Percentiles rank a stretch among this genome's conserved stretches.
Evolutionary conservation across 2,113 vertebrate species (phyloP).

Genomic region (Miniopterus natalensis): DNA sequence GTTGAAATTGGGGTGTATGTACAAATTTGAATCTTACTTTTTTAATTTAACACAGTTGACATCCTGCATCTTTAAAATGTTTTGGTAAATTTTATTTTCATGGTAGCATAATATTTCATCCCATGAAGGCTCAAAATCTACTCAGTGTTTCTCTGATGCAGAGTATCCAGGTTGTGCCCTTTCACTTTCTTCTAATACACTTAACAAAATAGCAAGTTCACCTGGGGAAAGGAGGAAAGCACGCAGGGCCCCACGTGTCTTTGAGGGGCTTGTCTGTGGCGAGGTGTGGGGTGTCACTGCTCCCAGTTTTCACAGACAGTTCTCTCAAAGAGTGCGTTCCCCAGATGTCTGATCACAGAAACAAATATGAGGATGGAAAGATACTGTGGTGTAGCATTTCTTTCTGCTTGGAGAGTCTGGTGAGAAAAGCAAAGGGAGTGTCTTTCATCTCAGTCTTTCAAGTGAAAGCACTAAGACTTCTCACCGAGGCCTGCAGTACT

Average conservation of each 20-base stretch:
- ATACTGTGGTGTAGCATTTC: neutral
- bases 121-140: neutral
- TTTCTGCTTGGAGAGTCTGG: neutral
- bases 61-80: neutral
- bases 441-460: neutral
- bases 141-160: neutral
- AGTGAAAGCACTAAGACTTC: neutral
- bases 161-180: neutral
- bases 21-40: neutral
- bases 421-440: neutral
- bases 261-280: neutral
- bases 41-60: neutral
- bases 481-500: neutral
- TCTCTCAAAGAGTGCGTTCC: neutral
- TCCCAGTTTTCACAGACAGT: neutral
- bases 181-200: neutral
- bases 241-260: neutral
- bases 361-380: neutral
- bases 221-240: neutral
- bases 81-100: neutral
- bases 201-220: neutral
- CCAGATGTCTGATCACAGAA: neutral
- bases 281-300: neutral
- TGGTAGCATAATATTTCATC: neutral
- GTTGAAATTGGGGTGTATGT: neutral